Evolutionary conservation across 2,888 invertebrate species (phyloP).

Genomic region (Stramonita haemastoma): DNA sequence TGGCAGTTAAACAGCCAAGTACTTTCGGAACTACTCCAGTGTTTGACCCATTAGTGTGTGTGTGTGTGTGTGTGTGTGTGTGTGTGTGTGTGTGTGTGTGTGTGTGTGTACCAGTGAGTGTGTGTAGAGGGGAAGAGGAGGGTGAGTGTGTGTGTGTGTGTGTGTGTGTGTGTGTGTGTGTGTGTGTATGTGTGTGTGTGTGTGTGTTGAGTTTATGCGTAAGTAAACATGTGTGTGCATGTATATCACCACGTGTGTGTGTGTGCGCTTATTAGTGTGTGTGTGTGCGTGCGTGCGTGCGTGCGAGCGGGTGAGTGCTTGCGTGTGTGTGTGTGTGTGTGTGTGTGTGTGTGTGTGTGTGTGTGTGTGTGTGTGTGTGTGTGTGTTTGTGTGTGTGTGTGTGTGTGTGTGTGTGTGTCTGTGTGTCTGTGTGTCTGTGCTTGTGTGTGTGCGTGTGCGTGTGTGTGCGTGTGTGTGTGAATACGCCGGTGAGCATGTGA

Average conservation of each 20-base stretch:
- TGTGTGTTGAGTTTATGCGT: background rate
- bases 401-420: background rate
- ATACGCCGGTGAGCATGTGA: no score
- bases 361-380: background rate
- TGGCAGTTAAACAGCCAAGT: no score
- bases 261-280: background rate
- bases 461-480: no score
- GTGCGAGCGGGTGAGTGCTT: background rate
- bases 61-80: slow-evolving; percentile 1
- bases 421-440: background rate
- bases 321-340: background rate
- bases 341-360: background rate
- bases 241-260: background rate
- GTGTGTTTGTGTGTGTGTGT: background rate
- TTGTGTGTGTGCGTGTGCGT: background rate
- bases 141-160: no score
- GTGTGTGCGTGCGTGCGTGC: background rate
- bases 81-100: slow-evolving; percentile 7
- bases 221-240: no score
- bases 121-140: background rate
- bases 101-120: background rate
- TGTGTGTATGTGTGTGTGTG: background rate
- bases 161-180: background rate
- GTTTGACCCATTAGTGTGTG: background rate
- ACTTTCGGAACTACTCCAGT: no score